A percentile compares a stretch with the other conserved stretches of the same genome.
These are phyloP conservation scores for Aphelenchoides bicaudatus DNA, from an alignment of 2,888 invertebrate species.

Conservation along the genomic window DNA sequence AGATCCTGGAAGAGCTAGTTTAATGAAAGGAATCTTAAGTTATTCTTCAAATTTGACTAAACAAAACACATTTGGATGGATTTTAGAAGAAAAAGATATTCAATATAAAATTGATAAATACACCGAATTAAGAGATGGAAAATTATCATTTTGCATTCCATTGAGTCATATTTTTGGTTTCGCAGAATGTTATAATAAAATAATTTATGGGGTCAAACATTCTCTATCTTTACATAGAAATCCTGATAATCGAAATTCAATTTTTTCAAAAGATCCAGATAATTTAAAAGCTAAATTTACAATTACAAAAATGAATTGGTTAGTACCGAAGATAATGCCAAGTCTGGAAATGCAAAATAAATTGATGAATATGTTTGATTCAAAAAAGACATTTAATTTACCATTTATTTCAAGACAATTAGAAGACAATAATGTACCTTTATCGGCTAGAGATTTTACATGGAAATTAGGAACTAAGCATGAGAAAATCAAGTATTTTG, in stretches of 20 bases:
- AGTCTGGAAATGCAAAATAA: slow-evolving; percentile 43
- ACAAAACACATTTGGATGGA: slow-evolving; percentile 45
- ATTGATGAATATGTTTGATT: slow-evolving; percentile 36
- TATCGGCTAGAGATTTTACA: slow-evolving; percentile 44
- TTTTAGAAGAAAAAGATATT: slow-evolving; percentile 33
- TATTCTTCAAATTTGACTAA: slow-evolving; percentile 39
- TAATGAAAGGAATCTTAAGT: slow-evolving; percentile 40
- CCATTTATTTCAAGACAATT: slow-evolving; percentile 43
- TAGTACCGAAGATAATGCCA: slow-evolving; percentile 44
- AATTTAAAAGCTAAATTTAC: slow-evolving; percentile 35
- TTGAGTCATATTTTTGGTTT: slow-evolving; percentile 42
- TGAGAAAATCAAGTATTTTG: slow-evolving; percentile 44
- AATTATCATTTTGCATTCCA: slow-evolving; percentile 41
- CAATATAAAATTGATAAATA: slow-evolving; percentile 41
- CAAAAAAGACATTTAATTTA: slow-evolving; percentile 36
- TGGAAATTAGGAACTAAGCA: slow-evolving; percentile 47
- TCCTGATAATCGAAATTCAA: slow-evolving; percentile 35
- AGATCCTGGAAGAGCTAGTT: slow-evolving; percentile 42
- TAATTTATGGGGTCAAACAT: slow-evolving; percentile 44
- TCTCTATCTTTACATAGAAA: slow-evolving; percentile 40
- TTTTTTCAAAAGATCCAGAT: slow-evolving; percentile 33
- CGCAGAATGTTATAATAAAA: slow-evolving; percentile 45
- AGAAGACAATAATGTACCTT: slow-evolving; percentile 45
- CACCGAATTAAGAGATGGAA: slow-evolving; percentile 40
- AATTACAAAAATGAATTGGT: slow-evolving; percentile 46